These are phyloP conservation scores for Hyposoter dolosus DNA, from an alignment of 2,888 invertebrate genomes.

Conservation along the genomic window DNA sequence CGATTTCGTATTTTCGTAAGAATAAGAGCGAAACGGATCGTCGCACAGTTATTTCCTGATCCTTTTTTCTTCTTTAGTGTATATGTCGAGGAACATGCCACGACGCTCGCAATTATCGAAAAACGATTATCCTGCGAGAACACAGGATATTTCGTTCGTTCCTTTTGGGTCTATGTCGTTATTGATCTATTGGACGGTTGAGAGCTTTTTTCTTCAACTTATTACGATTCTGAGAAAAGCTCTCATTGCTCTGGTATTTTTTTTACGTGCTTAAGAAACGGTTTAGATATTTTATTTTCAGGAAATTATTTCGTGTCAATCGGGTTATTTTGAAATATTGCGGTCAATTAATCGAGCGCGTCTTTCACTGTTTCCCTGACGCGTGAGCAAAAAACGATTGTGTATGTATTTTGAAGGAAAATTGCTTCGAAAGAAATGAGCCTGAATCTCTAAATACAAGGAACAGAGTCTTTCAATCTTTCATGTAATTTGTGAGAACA, in stretches of 20 bases:
- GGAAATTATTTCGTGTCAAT: background rate
- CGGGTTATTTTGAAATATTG: background rate
- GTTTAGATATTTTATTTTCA: background rate
- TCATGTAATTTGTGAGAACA: background rate
- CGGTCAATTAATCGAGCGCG: background rate
- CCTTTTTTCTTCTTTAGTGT: conserved; percentile 22
- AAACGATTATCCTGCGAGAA: conserved; percentile 67
- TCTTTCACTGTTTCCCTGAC: background rate
- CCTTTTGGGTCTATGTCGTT: conserved; percentile 61
- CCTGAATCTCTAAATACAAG: background rate
- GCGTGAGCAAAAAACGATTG: background rate
- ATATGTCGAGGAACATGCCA: conserved; percentile 55
- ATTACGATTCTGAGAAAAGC: conserved; percentile 1
- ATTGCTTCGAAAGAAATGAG: background rate
- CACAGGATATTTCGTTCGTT: conserved; percentile 66
- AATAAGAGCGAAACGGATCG: conserved; percentile 32
- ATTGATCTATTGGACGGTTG: conserved; percentile 7
- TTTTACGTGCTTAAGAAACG: background rate
- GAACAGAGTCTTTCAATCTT: background rate
- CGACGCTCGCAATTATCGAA: conserved; percentile 67
- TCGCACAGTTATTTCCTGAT: conserved; percentile 34
- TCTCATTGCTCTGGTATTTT: background rate
- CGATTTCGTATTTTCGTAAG: conserved; percentile 14
- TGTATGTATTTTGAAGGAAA: background rate
- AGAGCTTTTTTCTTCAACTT: background rate